A percentile compares a stretch with the other conserved stretches of the same genome.
These are phyloP conservation scores for Phodopus roborovskii DNA, from an alignment of 2,113 vertebrate species.

Conservation along the genomic window DNA sequence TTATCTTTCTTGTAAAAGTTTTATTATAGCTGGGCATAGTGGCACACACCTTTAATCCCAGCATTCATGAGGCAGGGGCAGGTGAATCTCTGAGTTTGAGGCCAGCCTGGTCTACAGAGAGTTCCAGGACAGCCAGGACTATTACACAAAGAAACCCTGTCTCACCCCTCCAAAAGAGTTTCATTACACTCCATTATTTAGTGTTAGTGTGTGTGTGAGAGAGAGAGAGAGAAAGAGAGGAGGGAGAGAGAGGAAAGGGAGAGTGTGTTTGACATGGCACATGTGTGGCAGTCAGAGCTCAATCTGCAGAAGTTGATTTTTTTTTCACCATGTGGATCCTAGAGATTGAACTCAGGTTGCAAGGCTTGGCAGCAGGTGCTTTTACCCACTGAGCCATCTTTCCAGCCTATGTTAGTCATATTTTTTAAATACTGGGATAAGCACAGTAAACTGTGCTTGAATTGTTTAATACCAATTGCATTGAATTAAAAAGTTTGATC, in stretches of 20 bases:
- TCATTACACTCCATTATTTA: not conserved
- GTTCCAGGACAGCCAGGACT: too few relatives aligned
- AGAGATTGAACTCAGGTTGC: not conserved
- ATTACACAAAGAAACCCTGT: too few relatives aligned
- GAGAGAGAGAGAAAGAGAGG: too few relatives aligned
- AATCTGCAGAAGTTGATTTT: not conserved
- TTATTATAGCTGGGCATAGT: not conserved
- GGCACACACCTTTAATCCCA: not conserved
- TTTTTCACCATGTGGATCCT: not conserved
- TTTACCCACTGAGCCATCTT: not conserved
- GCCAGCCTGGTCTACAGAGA: not conserved
- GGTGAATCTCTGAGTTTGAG: not conserved
- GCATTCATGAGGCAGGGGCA: not conserved
- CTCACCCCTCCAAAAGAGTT: not conserved
- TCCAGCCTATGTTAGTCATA: not conserved
- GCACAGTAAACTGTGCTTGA: not conserved
- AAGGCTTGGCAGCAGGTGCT: not conserved
- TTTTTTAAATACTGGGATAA: not conserved
- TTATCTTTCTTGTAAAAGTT: not conserved
- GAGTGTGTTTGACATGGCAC: too few relatives aligned
- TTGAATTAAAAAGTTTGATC: conserved; percentile 17
- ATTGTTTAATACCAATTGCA: not conserved
- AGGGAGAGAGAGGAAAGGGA: too few relatives aligned
- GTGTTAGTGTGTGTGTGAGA: not conserved
- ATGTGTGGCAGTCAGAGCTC: not conserved